Base-by-base conservation (phyloP, 2,888 invertebrate genomes). In the Protodeltote pygarga region DNA sequence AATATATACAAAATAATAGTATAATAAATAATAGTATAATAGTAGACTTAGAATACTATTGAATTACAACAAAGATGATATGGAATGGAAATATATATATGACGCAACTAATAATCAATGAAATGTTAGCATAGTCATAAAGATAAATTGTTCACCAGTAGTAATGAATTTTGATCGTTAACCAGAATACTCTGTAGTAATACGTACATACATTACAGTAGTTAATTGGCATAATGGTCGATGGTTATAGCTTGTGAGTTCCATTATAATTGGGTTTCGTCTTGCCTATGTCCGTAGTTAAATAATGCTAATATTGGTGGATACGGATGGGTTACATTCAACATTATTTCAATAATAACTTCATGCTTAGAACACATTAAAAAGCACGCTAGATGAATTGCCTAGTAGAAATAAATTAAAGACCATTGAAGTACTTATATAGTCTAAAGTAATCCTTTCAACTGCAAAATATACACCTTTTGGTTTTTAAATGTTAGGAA, bases 221-320 rank as follows among this genome's bases (percentile, higher is more conserved):
- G 69, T 72, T 77, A 80, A 77, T 79, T 79, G 76, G 59, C 59
- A 66, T 77, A 75, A 75, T 76, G 51, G 68, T 51, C 45, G 63
- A 65, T 60, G 68, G 69, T 73, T 72, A 71, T 62, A 65, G 63
- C 50, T 60, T 65, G 65, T 58, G 55, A 71, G 66, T 66, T 57
- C 59, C 51, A 72, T 65, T 71, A 65, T 76, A 77, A 79, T 77
- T 73, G 66, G 47, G 62, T 71, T 73, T 68, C 52, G 58, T 69
- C 70, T 70, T 63, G 55, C 59, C 35, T 54, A 61, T 51, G 45
- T 67, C 39, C 46, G 45, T 61, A 58, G 55, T 61, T 65, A 64
- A 73, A 67, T 66, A 71, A 71, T 61, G 57, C 37, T 59, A 54
- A 62, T 61, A 50, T 65, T 58, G 17, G 35, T 57, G 28, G 47